These are phyloP conservation scores for Chloroceryle aenea DNA, from an alignment of 2,113 vertebrate genomes.

Conservation along the genomic window DNA sequence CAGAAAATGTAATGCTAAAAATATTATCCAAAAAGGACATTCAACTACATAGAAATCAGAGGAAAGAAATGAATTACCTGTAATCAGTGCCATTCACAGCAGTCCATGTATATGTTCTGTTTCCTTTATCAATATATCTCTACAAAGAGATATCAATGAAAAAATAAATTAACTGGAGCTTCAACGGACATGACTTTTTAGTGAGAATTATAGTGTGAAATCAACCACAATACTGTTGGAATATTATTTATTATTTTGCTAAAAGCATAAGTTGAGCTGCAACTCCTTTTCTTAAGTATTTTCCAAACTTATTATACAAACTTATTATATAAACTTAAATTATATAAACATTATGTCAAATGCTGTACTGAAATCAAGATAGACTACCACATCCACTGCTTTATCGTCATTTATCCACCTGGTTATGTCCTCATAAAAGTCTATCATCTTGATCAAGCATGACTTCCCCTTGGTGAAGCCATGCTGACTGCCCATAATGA, in stretches of 20 bases:
- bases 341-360: too few relatives aligned
- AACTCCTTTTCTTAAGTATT: not conserved
- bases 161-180: not conserved
- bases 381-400: too few relatives aligned
- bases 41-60: not conserved
- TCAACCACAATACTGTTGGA: not conserved
- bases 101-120: conserved; percentile 94
- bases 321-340: too few relatives aligned
- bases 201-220: not conserved
- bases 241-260: not conserved
- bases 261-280: not conserved
- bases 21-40: not conserved
- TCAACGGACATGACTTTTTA: not conserved
- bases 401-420: too few relatives aligned
- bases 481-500: too few relatives aligned
- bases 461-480: too few relatives aligned
- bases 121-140: conserved; percentile 96
- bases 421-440: too few relatives aligned
- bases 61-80: conserved; percentile 80
- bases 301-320: not conserved
- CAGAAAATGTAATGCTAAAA: not conserved
- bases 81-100: conserved; percentile 98
- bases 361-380: too few relatives aligned
- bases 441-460: too few relatives aligned
- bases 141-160: conserved; percentile 61